These are phyloP conservation scores for Vanessa atalanta DNA, from an alignment of 1,140 invertebrate species.

Conservation along the genomic window DNA sequence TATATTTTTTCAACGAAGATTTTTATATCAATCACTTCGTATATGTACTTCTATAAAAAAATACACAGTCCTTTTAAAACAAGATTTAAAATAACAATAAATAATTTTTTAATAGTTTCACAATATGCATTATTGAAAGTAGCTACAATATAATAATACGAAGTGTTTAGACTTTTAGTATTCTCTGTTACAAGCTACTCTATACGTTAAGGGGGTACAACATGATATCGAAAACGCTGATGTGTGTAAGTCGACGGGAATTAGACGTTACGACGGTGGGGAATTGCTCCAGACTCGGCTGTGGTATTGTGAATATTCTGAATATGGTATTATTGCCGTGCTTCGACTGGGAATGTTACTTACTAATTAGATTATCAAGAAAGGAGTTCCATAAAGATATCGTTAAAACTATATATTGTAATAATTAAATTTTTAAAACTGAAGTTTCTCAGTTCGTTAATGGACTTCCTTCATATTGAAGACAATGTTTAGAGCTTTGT, in stretches of 20 bases:
- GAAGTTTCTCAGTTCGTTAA: too few species aligned
- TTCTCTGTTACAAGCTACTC: slow-evolving; percentile 50
- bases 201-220: slow-evolving; percentile 65
- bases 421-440: too few species aligned
- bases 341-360: background rate
- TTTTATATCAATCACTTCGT: too few species aligned
- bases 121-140: too few species aligned
- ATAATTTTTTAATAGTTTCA: too few species aligned
- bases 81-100: too few species aligned
- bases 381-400: background rate
- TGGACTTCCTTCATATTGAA: too few species aligned
- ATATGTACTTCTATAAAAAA: too few species aligned
- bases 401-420: background rate
- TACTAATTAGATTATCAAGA: slow-evolving; percentile 15
- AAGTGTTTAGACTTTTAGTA: background rate
- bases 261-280: slow-evolving; percentile 78
- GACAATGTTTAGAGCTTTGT: too few species aligned
- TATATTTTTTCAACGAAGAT: too few species aligned
- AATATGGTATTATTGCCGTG: slow-evolving; percentile 36
- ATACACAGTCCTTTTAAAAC: too few species aligned
- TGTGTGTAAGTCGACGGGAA: slow-evolving; percentile 79
- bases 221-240: slow-evolving; percentile 75
- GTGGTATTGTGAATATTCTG: slow-evolving; percentile 36
- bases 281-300: slow-evolving; percentile 64
- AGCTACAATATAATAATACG: too few species aligned